Evolutionary conservation across 2,888 invertebrate species (phyloP), one percentile per base, ranked within the genome.

Genomic region (Copidosoma aretas): DNA sequence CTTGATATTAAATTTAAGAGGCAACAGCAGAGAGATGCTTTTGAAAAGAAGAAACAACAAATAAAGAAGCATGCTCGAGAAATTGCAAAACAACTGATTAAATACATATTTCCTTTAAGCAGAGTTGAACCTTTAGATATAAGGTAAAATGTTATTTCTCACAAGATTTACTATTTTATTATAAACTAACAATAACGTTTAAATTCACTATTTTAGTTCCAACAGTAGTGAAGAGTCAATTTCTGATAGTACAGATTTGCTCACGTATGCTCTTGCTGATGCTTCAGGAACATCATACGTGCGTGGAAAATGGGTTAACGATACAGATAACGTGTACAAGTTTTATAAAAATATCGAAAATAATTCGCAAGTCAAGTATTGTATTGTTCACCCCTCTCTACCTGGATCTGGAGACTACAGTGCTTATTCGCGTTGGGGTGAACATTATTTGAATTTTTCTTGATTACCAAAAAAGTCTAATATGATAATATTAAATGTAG

Each of bases 401-500:
- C 93, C 93, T 70, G 91, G 91, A 4, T 92, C 93, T 74, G 94
- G 94, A 0, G 94, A 95, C 84, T 94, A 93, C 80, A 89, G 91
- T 12, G 90, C 89, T 74, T 95, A 89, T 84, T 90, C 86, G 81
- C 86, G 91, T 73, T 94, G 92, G 91, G 88, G 95, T 90, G 85
- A 87, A 77, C 58, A 52, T n/a, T 51, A 24, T 57, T 51, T 54
- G 19, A 65, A 65, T 57, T 59, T 65, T 67, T 63, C 19, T n/a
- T 60, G 8, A 21, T 4, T 4, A 54, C 24, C 5, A 60, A 14
- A 22, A 32, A 62, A 49, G 3, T 56, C 43, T 15, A 12, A 51
- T 46, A 43, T 61, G 25, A 68, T 71, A 58, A 46, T 62, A 53
- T 19, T 41, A 14, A 22, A 51, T 51, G 68, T 65, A 49, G n/a